Base-by-base conservation (phyloP, 2,888 invertebrate species). In the Mesorhabditis belari region DNA sequence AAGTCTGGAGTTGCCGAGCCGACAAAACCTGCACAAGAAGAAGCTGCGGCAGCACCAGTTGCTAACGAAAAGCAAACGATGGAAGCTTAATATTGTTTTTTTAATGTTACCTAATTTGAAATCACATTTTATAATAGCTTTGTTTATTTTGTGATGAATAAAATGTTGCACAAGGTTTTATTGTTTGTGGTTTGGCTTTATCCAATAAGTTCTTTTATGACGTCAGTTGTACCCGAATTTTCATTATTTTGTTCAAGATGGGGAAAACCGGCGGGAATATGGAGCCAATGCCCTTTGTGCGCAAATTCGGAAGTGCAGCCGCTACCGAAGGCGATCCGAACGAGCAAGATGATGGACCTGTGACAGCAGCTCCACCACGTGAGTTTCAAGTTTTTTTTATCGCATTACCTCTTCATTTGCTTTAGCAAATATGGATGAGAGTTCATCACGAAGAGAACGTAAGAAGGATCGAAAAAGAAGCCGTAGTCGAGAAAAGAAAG, bases 241-340 rank as follows among this genome's bases (percentile, higher is more conserved):
- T 12, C 12, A n/a, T n/a, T n/a, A n/a, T n/a, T n/a, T 51, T 51
- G 19, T 17, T 19, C 52, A 2, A 64, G 66, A 71, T 71, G 68
- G 64, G 65, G 17, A 71, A 71, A 55, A 69, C 71, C 58, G 71
- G 71, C n/a, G 71, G 73, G 5, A 80, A 80, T 66, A 73, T 65
- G 25, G 80, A 80, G 60, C 79, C 80, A 17, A 71, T 80, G 75
- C 74, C 76, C 21, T 79, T 80, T 62, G 65, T 76, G 6, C 72
- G 79, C 5, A 75, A 75, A 59, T 76, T 74, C 72, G 76, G 77
- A 21, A 58, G 3, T 24, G 55, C 19, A 9, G 60, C 57, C 6
- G 54, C 57, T 12, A 62, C 53, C 23, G 59, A 58, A 9, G 65
- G 56, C 21, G 54, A 54, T 55, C 26, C 17, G 54, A 28, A 27